Conservation (phyloP, 2,797 vertebrate species). For the Macropodus opercularis region DNA sequence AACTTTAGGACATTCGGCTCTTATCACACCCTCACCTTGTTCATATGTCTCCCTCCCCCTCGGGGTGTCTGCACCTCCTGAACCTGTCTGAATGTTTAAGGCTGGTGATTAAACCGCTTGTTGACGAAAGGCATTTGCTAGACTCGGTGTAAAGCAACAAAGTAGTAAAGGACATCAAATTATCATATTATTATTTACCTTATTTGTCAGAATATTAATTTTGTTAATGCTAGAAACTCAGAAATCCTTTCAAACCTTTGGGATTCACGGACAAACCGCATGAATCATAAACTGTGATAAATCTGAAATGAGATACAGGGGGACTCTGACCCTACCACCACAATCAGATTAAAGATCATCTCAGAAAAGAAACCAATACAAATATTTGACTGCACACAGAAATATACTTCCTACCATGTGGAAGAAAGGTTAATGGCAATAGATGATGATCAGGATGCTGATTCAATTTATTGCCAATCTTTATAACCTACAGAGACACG, state of each 20-base stretch:
- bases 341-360: constrained; percentile 10
- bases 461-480: constrained; percentile 13
- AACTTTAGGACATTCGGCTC: constrained; percentile 8
- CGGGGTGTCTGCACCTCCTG: not conserved
- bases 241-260: not conserved
- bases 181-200: not conserved
- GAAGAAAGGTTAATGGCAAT: constrained; percentile 9
- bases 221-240: not conserved
- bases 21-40: not conserved
- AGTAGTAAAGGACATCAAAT: not conserved
- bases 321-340: not conserved
- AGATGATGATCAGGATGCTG: constrained; percentile 17
- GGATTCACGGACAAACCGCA: not conserved
- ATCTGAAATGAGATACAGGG: not conserved
- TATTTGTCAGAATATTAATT: not conserved
- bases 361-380: not conserved
- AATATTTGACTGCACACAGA: not conserved
- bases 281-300: not conserved
- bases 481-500: not conserved
- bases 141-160: not conserved
- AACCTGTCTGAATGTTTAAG: not conserved
- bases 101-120: not conserved
- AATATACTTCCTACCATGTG: not conserved
- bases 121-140: not conserved
- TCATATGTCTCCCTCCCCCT: constrained; percentile 21